Evolutionary conservation across 1,140 invertebrate species (phyloP).

Genomic region (Solen grandis): DNA sequence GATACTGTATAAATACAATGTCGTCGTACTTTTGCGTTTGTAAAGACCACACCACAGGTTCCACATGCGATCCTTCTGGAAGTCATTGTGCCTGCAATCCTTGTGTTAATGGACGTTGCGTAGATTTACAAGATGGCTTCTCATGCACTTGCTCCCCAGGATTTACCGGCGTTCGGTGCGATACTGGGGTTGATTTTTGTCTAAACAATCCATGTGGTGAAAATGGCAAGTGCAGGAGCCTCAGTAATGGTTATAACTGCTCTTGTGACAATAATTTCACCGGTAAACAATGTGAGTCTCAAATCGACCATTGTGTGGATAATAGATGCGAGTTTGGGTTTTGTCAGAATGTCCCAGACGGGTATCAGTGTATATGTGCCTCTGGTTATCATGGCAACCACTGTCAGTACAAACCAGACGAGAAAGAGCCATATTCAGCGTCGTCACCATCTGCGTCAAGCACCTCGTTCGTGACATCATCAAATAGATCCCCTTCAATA

Average conservation of each 20-base stretch:
- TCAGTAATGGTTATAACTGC: background rate
- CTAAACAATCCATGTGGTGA: background rate
- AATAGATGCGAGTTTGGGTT: conserved; percentile 29
- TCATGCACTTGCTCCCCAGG: conserved; percentile 88
- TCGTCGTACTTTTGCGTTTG: conserved; percentile 87
- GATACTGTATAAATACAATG: conserved; percentile 45
- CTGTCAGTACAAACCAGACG: conserved; percentile 36
- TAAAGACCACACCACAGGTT: conserved; percentile 85
- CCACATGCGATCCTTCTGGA: conserved; percentile 58
- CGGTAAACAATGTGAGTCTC: background rate
- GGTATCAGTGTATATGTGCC: conserved; percentile 41
- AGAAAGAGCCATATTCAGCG: conserved; percentile 2
- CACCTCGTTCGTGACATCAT: background rate
- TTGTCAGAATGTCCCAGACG: conserved; percentile 9
- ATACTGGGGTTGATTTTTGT: conserved; percentile 12
- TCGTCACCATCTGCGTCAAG: background rate
- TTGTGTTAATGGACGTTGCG: conserved; percentile 63
- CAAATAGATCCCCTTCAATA: background rate
- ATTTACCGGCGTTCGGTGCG: conserved; percentile 22
- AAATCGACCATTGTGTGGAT: conserved; percentile 21
- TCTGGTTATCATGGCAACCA: conserved; percentile 30
- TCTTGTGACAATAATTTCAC: conserved; percentile 35
- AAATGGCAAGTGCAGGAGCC: background rate
- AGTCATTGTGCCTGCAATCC: conserved; percentile 93
- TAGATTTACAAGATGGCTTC: conserved; percentile 61